Evolutionary conservation across 2,113 vertebrate species (phyloP), one percentile per base, ranked within the genome.

Genomic region (Ochotona curzoniae): DNA sequence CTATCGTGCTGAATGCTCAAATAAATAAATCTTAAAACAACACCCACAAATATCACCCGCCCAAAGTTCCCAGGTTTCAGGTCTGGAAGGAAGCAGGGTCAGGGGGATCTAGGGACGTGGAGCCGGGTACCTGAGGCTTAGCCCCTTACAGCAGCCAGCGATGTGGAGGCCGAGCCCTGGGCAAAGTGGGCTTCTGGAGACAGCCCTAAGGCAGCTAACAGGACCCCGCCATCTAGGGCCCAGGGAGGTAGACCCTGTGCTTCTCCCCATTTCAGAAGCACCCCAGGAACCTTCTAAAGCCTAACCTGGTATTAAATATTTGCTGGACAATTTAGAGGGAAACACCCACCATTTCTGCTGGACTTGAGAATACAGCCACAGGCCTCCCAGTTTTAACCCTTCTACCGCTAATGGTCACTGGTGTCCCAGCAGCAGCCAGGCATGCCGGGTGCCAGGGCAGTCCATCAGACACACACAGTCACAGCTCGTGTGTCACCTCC

Each of bases 301-400:
- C 88, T 23, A 26, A 1, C 63, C 66, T 30, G 15, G 38, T 7
- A 11, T 35, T 18, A 57, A 38, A 14, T 0, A 25, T 11, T 2
- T 18, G 26, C 5, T 0, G 4, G 23, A 21, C 13, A 44, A 63
- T 73, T 90, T 47, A 9, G 23, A 87, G 57, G 38, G 60, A 44
- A 73, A 44, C 82, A 73, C 12, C 0, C 23, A 8, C 15, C 54
- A 49, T 83, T 66, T 38, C 1, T 32, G 57, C 30, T 47, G 35
- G 64, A 23, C 61, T 78, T 18, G 20, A 23, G 38, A 23, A 28
- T 26, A 10, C 0, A 20, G 60, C 44, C 9, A 28, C 35, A 44
- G 79, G 51, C 8, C 30, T 21, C 2, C 0, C 1, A 8, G 2
- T 2, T 66, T 63, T 14, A 4, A n/a, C 38, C 2, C 28, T 18